These are phyloP conservation scores for Arizona elegans DNA, from an alignment of 2,113 vertebrate species.

Conservation along the genomic window DNA sequence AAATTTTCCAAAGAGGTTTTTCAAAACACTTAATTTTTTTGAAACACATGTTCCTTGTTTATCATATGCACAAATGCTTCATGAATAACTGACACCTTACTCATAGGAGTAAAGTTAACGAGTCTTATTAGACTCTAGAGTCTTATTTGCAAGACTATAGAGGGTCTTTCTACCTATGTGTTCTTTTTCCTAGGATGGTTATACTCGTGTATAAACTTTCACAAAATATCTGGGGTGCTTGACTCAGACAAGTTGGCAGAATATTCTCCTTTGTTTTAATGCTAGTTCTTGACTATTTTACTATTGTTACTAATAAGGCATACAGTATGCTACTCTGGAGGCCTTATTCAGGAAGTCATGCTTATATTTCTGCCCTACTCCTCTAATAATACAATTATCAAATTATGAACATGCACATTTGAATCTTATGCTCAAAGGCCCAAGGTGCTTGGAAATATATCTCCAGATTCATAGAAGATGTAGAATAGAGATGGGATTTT, in stretches of 20 bases:
- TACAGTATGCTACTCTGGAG: background rate
- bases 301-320: background rate
- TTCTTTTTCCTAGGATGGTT: conserved; percentile 40
- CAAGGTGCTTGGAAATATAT: background rate
- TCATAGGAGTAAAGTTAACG: conserved; percentile 57
- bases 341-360: background rate
- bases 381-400: background rate
- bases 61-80: conserved; percentile 53
- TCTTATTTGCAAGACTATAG: conserved; percentile 52
- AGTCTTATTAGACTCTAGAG: background rate
- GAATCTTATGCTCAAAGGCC: background rate
- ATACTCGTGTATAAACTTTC: conserved; percentile 38
- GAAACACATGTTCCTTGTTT: conserved; percentile 47
- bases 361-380: background rate
- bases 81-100: conserved; percentile 57
- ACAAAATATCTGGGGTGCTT: conserved; percentile 29
- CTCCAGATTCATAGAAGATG: background rate
- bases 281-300: conserved; percentile 18
- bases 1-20: conserved; percentile 58
- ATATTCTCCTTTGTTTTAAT: conserved; percentile 23
- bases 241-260: background rate
- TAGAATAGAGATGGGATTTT: background rate
- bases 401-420: background rate
- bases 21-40: conserved; percentile 60
- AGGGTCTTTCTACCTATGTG: conserved; percentile 44